Evolutionary conservation across 2,888 invertebrate genomes (phyloP).

Genomic region (Dynastes tityus): DNA sequence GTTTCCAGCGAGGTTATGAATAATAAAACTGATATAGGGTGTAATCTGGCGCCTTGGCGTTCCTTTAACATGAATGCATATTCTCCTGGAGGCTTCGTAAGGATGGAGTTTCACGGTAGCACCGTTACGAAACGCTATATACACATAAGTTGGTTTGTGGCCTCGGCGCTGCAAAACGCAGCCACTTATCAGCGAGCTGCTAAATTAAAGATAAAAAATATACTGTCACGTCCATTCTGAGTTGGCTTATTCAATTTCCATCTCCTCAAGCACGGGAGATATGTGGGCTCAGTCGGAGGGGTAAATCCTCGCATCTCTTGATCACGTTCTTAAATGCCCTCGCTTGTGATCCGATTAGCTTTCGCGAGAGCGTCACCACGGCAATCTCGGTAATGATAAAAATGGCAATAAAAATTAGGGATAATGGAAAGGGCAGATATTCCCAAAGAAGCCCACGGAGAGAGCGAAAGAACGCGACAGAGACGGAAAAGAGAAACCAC

Average conservation of each 20-base stretch:
- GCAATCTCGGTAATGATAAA: conserved; percentile 71
- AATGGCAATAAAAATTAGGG: conserved; percentile 72
- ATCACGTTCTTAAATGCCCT: conserved; percentile 70
- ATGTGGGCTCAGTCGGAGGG: conserved; percentile 64
- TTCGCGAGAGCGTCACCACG: conserved; percentile 49
- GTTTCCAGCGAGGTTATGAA: conserved; percentile 69
- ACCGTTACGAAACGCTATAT: background rate
- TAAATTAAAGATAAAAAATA: conserved; percentile 72
- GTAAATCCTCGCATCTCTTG: conserved; percentile 69
- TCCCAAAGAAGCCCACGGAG: conserved; percentile 45
- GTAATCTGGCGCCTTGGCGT: conserved; percentile 65
- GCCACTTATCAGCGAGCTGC: conserved; percentile 69
- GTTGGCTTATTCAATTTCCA: conserved; percentile 70
- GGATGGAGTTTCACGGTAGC: background rate
- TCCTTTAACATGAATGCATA: conserved; percentile 64
- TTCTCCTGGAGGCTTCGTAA: conserved; percentile 58
- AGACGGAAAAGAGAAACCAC: conserved; percentile 55
- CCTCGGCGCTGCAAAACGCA: conserved; percentile 56
- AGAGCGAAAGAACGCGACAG: conserved; percentile 51
- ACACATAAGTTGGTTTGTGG: conserved; percentile 7
- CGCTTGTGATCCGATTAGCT: conserved; percentile 71
- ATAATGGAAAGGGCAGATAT: conserved; percentile 65
- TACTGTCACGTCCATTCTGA: conserved; percentile 70
- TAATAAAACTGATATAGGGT: conserved; percentile 70
- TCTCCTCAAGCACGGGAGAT: conserved; percentile 61